These are phyloP conservation scores for Lithosia quadra DNA, from an alignment of 2,888 invertebrate genomes.

Conservation along the genomic window DNA sequence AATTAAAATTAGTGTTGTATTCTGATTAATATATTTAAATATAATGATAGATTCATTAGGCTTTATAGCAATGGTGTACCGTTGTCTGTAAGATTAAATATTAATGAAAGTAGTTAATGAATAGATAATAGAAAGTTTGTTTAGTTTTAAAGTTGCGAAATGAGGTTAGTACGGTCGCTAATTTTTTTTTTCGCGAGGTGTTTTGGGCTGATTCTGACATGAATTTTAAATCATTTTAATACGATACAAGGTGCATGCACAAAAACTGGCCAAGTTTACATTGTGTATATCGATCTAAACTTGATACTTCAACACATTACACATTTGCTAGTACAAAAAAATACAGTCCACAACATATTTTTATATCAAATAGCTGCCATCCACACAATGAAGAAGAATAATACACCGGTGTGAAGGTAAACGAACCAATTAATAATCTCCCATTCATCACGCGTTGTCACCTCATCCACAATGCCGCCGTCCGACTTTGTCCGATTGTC, in stretches of 20 bases:
- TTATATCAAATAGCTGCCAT: neutral
- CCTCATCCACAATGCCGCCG: conserved; percentile 55
- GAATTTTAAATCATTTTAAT: neutral
- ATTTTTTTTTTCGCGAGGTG: too few species aligned
- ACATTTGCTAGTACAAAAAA: neutral
- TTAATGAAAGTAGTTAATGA: neutral
- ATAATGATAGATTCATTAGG: conserved; percentile 20
- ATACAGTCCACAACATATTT: neutral
- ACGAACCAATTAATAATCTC: conserved; percentile 47
- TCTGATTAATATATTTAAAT: conserved; percentile 23
- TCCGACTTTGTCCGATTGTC: conserved; percentile 54
- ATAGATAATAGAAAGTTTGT: neutral
- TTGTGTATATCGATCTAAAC: too few species aligned
- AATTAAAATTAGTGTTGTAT: conserved; percentile 23
- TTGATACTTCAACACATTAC: too few species aligned
- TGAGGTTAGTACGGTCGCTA: neutral
- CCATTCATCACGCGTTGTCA: conserved; percentile 60
- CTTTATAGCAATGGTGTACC: neutral
- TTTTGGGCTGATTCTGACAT: neutral
- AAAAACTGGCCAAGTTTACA: too few species aligned
- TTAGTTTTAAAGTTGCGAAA: neutral
- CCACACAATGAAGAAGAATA: conserved; percentile 16
- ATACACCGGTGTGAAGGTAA: conserved; percentile 19
- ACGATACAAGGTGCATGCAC: neutral
- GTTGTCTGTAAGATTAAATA: conserved; percentile 1